Percentiles rank a stretch among this genome's conserved stretches.
Evolutionary conservation across 2,113 vertebrate genomes (phyloP).

Genomic region (Anoura caudifer): DNA sequence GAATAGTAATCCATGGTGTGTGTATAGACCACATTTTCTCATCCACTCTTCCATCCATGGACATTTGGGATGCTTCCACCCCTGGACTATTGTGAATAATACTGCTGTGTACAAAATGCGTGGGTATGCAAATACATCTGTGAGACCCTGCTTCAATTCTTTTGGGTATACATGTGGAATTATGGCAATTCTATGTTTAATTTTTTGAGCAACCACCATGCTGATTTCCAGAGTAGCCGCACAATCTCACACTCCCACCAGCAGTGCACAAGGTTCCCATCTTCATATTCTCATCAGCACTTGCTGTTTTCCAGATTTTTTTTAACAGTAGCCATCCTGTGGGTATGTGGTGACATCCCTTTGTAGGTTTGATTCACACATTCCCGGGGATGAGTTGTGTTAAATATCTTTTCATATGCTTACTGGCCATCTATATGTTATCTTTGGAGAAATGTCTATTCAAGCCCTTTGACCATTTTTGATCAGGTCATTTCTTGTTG

Average conservation of each 20-base stretch:
- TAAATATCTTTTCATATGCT: background rate
- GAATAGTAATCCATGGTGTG: background rate
- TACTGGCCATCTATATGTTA: background rate
- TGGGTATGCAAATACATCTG: too few relatives aligned
- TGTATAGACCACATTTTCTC: background rate
- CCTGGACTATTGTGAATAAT: background rate
- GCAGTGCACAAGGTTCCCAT: too few relatives aligned
- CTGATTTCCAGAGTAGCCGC: background rate
- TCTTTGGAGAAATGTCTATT: background rate
- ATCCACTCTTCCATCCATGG: too few relatives aligned
- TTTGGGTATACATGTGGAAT: background rate
- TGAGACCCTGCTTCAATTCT: background rate
- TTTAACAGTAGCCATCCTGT: background rate
- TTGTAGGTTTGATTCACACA: background rate
- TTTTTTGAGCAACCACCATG: background rate
- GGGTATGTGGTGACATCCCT: background rate
- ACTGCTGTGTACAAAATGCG: background rate
- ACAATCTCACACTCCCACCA: background rate
- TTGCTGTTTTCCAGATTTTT: background rate
- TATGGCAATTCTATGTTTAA: background rate
- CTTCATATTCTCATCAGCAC: background rate
- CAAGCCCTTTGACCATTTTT: background rate
- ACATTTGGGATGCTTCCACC: too few relatives aligned
- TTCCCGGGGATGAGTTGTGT: background rate
- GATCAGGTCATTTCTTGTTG: background rate